Percentiles rank a stretch among this genome's conserved stretches.
Conservation (phyloP, 2,113 vertebrate genomes). For the Microtus montanus region DNA sequence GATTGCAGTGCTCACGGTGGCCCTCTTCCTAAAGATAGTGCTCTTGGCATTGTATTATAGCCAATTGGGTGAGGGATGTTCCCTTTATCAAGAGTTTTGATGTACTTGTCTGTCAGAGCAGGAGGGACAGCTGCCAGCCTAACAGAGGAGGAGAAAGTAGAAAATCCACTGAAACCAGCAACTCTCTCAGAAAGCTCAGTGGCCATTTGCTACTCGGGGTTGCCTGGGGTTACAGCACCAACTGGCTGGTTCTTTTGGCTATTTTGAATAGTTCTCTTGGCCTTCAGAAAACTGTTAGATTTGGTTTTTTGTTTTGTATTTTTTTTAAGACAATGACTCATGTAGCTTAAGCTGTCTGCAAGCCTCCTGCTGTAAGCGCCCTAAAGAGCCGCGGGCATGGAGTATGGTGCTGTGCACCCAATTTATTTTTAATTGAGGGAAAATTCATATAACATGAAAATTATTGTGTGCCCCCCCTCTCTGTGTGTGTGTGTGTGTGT, state of each 20-base stretch:
- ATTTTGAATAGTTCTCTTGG: not conserved
- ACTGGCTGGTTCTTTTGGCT: not conserved
- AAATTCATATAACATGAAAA: not conserved
- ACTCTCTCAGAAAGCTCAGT: not conserved
- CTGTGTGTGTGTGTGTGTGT: no score
- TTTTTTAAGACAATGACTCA: not conserved
- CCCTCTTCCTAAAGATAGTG: not conserved
- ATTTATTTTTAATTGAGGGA: not conserved
- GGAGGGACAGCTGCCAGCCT: not conserved
- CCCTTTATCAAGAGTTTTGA: slow-evolving; percentile 9
- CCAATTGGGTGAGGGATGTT: not conserved
- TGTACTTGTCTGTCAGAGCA: not conserved
- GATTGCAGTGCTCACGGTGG: not conserved
- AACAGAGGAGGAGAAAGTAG: not conserved
- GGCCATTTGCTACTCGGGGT: not conserved
- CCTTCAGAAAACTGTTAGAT: not conserved
- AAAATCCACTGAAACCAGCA: not conserved
- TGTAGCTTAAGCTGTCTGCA: not conserved
- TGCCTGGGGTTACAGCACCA: not conserved
- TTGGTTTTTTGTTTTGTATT: not conserved
- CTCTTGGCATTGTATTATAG: not conserved
- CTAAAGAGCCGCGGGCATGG: not conserved
- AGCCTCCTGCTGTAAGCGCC: not conserved
- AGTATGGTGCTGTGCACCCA: not conserved
- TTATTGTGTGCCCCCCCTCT: not conserved